phyloP scores from a whole-genome alignment of 2,797 vertebrate genomes.

The Ctenopoma multispine region DNA sequence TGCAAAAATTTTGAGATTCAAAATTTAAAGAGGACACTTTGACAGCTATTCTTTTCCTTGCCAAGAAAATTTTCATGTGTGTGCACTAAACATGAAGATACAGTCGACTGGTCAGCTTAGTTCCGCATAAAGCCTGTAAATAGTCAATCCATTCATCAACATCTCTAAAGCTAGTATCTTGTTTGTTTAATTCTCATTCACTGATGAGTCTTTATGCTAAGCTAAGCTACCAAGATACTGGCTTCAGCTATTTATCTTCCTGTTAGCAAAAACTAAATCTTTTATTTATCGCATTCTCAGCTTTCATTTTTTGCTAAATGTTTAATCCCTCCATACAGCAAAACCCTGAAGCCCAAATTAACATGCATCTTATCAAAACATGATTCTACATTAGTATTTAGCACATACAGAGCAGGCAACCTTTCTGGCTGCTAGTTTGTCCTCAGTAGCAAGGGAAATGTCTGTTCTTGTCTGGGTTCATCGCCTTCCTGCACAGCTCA shows the following conservation, averaged over 20 bases:
- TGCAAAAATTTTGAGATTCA: neutral
- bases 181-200: neutral
- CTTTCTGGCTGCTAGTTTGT: constrained; percentile 20
- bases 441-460: neutral
- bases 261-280: neutral
- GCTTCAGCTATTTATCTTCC: constrained; percentile 4
- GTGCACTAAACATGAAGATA: neutral
- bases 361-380: neutral
- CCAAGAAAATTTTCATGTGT: too few relatives aligned
- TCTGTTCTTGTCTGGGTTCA: constrained; percentile 26
- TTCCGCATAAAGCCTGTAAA: neutral
- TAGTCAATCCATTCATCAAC: neutral
- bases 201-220: neutral
- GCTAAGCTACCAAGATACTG: constrained; percentile 1
- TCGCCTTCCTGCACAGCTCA: constrained; percentile 21
- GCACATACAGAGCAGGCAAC: neutral
- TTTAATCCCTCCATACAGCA: neutral
- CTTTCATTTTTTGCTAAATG: neutral
- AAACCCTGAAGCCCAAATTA: neutral
- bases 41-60: too few relatives aligned
- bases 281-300: neutral
- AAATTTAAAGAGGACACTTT: neutral
- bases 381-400: neutral
- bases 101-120: neutral
- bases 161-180: neutral